phyloP scores from a whole-genome alignment of 2,888 invertebrate genomes.

The Colletes collaris region DNA sequence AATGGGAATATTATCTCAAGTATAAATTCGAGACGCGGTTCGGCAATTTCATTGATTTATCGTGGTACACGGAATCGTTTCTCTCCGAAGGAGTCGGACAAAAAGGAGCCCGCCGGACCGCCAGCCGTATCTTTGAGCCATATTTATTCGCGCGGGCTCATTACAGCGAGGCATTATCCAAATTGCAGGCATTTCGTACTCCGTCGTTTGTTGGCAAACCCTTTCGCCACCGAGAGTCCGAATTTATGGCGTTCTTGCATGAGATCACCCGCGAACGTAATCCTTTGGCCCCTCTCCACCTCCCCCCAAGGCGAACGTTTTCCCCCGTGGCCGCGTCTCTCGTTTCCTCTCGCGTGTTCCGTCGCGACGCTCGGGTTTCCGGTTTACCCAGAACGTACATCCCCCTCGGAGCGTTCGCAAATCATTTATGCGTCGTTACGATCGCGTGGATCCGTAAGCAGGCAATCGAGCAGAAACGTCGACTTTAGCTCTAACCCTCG shows the following conservation, averaged over 20 bases:
- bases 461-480: constrained; percentile 14
- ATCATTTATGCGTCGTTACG: constrained; percentile 31
- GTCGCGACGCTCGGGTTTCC: neutral
- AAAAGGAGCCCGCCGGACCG: constrained; percentile 7
- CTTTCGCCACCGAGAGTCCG: constrained; percentile 66
- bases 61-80: constrained; percentile 24
- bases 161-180: constrained; percentile 69
- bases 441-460: constrained; percentile 3
- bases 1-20: constrained; percentile 38
- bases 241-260: constrained; percentile 74
- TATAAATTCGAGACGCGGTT: constrained; percentile 44
- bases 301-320: constrained; percentile 63
- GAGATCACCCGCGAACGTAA: constrained; percentile 71
- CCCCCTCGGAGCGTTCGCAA: constrained; percentile 3
- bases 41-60: constrained; percentile 56
- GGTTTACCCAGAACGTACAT: neutral
- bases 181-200: constrained; percentile 70
- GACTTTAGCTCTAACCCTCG: no score
- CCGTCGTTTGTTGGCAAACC: constrained; percentile 71
- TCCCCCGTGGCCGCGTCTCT: constrained; percentile 6
- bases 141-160: constrained; percentile 59
- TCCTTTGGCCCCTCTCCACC: constrained; percentile 41
- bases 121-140: constrained; percentile 27
- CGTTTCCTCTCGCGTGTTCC: neutral
- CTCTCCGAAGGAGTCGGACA: neutral